Base-by-base conservation (phyloP, 2,888 invertebrate species). In the Apodemia mormo region DNA sequence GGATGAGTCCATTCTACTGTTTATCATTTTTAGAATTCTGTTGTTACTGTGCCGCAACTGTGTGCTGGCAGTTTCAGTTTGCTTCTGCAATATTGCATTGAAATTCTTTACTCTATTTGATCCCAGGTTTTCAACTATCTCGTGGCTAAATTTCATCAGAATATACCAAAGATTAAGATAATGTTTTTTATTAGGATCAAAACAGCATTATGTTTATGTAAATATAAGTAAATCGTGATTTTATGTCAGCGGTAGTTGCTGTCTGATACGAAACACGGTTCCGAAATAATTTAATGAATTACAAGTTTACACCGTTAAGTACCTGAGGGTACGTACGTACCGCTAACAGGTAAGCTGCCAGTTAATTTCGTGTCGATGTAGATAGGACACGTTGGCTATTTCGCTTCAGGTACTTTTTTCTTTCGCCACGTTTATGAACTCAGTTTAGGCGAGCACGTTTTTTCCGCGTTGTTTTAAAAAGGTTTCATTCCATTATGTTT, bases 351-450 rank as follows among this genome's bases (percentile, higher is more conserved):
- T 85, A 80, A 80, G 80, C 76, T 78, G 82, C 81, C 85, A 86
- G 89, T 86, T 90, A 90, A 90, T 90, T 90, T 87, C 79, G 79
- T 78, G 72, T 78, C 84, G 90, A 91, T 90, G 89, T 82, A 88
- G 91, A 91, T 91, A 91, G 82, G 79, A 82, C 90, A 91, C 89
- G 90, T 79, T 80, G 40, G 80, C 81, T 85, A 81, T 85, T 85
- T 83, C 12, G 67, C 75, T 68, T 56, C 67, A 69, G 72, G 78
- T 83, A 80, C 77, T 74, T 77, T 82, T 84, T 86, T 82, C 81
- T 84, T 82, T 82, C 78, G 76, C 81, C 85, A 86, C 85, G 86
- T 86, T 87, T 84, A 77, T 87, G 86, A 89, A 86, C 86, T 82
- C 81, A 82, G 78, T 83, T 84, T 82, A 81, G 85, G 86, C 82